Conservation (phyloP, 2,113 vertebrate species). For the Onychostoma macrolepis region DNA sequence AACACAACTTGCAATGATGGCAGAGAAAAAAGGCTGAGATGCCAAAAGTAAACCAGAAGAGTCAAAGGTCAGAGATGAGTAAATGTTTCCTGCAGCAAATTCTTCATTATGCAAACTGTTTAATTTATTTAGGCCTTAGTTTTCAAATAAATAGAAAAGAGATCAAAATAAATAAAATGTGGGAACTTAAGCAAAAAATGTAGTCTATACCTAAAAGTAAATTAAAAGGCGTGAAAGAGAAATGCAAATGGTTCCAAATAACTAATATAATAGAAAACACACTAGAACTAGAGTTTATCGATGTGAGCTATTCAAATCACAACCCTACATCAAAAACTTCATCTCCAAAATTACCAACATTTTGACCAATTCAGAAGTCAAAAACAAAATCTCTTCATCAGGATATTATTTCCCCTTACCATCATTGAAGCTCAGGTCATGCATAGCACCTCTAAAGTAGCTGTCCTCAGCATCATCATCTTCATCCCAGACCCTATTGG, state of each 20-base stretch:
- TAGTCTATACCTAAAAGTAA: background rate
- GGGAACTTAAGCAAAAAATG: background rate
- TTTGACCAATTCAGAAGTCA: background rate
- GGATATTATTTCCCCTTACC: conserved; percentile 76
- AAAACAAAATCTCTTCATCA: background rate
- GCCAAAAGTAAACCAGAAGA: background rate
- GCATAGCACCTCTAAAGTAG: conserved; percentile 75
- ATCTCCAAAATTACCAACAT: background rate
- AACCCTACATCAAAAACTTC: background rate
- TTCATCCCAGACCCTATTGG: conserved; percentile 63
- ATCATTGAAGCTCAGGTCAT: conserved; percentile 81
- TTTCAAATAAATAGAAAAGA: too few relatives aligned
- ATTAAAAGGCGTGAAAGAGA: background rate
- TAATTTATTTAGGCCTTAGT: too few relatives aligned
- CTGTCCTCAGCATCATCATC: conserved; percentile 62
- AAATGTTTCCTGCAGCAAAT: background rate
- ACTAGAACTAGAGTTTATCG: background rate
- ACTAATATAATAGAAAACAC: background rate
- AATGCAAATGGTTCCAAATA: too few relatives aligned
- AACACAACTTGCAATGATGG: conserved; percentile 51
- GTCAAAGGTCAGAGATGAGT: background rate
- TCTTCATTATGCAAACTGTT: background rate
- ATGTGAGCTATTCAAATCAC: background rate
- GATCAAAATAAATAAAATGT: background rate
- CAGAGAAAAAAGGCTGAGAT: conserved; percentile 24